These are phyloP conservation scores for Trichopoda pennipes DNA, from an alignment of 2,888 invertebrate genomes.

Conservation along the genomic window DNA sequence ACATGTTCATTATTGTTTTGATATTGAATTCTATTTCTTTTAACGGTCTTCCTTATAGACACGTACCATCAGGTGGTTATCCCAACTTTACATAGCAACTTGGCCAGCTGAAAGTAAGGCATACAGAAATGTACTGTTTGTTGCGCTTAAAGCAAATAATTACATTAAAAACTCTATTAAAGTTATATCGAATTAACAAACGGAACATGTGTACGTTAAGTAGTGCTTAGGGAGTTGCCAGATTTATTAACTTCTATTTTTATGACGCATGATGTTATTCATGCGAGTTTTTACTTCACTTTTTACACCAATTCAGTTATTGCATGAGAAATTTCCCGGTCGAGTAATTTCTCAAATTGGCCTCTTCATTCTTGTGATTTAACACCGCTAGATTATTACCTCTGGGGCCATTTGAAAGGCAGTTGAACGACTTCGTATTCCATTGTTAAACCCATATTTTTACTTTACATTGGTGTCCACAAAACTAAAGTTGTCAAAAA, in stretches of 20 bases:
- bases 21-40: conserved; percentile 32
- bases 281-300: too few relatives aligned
- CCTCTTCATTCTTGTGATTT: too few relatives aligned
- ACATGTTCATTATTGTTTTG: conserved; percentile 26
- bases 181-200: conserved; percentile 58
- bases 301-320: too few relatives aligned
- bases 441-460: too few relatives aligned
- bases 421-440: too few relatives aligned
- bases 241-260: neutral
- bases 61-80: conserved; percentile 61
- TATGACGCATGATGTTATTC: too few relatives aligned
- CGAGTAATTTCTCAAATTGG: too few relatives aligned
- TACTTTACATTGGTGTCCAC: too few relatives aligned
- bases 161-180: conserved; percentile 47
- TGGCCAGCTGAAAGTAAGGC: conserved; percentile 52
- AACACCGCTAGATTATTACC: too few relatives aligned
- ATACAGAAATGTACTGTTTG: conserved; percentile 4
- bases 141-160: conserved; percentile 1
- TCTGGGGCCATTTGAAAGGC: too few relatives aligned
- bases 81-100: conserved; percentile 44
- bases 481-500: too few relatives aligned
- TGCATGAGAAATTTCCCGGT: too few relatives aligned
- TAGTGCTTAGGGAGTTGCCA: conserved; percentile 47
- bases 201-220: conserved; percentile 63
- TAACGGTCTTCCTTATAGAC: conserved; percentile 59